Evolutionary conservation across 1,140 invertebrate genomes (phyloP), one percentile per base, ranked within the genome.

Genomic region (Battus philenor): DNA sequence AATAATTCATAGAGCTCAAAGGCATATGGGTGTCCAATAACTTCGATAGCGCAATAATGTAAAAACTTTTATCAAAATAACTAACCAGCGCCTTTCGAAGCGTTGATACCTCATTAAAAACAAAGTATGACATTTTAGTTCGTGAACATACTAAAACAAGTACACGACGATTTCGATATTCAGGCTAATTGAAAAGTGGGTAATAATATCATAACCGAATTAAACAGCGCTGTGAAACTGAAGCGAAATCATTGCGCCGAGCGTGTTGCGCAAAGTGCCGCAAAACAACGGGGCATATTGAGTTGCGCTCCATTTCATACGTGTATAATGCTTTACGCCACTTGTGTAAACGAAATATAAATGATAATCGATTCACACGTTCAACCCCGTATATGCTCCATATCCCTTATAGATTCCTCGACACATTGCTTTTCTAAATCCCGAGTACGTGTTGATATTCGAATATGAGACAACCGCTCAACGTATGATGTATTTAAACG

Each of bases 231-330:
- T 47, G 54, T 56, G 70, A 64, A 73, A 75, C 72, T 56, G 67
- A 68, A 56, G 59, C 63, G 59, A 69, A 61, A 56, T 59, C 59
- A 68, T 76, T 74, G 70, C 72, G 61, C 65, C 54, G 60, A 48
- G 46, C 50, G 34, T 45, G 57, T 79, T 79, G 68, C 70, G 73
- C 71, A 75, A 70, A 72, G 57, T 51, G 41, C 59, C 46, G 62
- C 60, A 60, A 71, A 67, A 62, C 33, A 78, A 71, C 69, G 60
- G 63, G 67, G 66, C 61, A 55, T 50, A 52, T 50, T 30, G 47
- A 57, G 39, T 74, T 71, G 54, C 67, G 69, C 68, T 72, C 71
- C 66, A 74, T 77, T 80, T 75, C 59, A 64, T 50, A 31, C 54
- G 39, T 54, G 51, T 57, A 36, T 44, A 33, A 47, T 41, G 34